Evolutionary conservation across 2,888 invertebrate genomes (phyloP), one percentile per base, ranked within the genome.

Genomic region (Caenorhabditis japonica): DNA sequence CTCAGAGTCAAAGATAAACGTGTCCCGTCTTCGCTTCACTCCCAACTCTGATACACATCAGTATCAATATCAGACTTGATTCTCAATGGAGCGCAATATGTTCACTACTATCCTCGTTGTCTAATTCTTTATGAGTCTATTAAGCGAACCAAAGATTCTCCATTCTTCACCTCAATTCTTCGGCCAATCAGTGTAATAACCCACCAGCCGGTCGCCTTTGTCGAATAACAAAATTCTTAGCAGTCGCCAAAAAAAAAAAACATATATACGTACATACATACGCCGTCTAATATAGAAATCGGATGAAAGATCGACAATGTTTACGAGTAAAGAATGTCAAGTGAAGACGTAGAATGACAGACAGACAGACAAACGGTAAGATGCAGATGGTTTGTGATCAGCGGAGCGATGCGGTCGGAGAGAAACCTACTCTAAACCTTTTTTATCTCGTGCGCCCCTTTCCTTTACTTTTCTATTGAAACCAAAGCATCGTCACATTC

Each of bases 341-440:
- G 43, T n/a, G 10, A 15, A 13, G 19, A 44, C 43, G 34, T n/a
- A 39, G 17, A 17, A 30, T 15, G 25, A n/a, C 33, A 64, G 55
- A 47, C 55, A 64, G 62, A 55, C 46, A 38, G 44, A 0, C 15
- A 62, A 46, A 46, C 36, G 43, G 44, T 19, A n/a, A n/a, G n/a
- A n/a, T n/a, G n/a, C n/a, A n/a, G 34, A 33, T 55, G 62, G 62
- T 64, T 47, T 47, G 46, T 64, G 62, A 64, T 64, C 62, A 55
- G 47, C 47, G n/a, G 21, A 34, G 38, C 39, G 15, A 27, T 7
- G 39, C 38, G 52, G 52, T 27, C 41, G 33, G 21, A 15, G 44
- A 21, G 10, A 38, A 34, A 23, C 19, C 51, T 38, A 51, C 51
- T 51, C 38, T 36, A 51, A 51, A 51, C 30, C n/a, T n/a, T n/a